Evolutionary conservation across 1,140 invertebrate genomes (phyloP).

Genomic region (Danaus melanippus): DNA sequence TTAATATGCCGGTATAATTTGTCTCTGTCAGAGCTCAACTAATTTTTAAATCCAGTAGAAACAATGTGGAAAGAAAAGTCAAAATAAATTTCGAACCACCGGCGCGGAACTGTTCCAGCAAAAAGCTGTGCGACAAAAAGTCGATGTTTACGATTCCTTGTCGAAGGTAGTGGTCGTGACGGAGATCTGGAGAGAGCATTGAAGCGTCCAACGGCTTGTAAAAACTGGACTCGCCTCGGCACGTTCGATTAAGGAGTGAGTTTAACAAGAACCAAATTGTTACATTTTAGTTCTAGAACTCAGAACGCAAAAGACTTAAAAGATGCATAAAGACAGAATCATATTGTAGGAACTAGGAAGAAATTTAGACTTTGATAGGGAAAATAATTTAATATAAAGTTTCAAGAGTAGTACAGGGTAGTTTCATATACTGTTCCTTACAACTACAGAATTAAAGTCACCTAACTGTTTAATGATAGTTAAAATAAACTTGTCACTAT

Average conservation of each 20-base stretch:
- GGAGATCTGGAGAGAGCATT: slow-evolving; percentile 26
- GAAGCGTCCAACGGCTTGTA: slow-evolving; percentile 42
- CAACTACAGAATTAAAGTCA: no score
- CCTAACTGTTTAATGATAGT: no score
- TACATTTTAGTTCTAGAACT: no score
- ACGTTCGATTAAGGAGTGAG: slow-evolving; percentile 18
- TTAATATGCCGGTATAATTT: slow-evolving; percentile 1
- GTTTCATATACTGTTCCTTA: no score
- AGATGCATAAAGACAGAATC: background rate
- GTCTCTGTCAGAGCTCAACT: background rate
- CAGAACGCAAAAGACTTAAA: background rate
- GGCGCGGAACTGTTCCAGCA: slow-evolving; percentile 24
- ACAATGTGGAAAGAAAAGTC: slow-evolving; percentile 14
- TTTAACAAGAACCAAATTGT: slow-evolving; percentile 14
- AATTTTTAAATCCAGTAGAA: slow-evolving; percentile 9
- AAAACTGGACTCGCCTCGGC: slow-evolving; percentile 46
- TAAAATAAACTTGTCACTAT: no score
- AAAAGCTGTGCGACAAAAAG: slow-evolving; percentile 28
- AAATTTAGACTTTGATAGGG: no score
- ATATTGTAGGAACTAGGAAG: no score
- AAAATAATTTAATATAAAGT: no score
- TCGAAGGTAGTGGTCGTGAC: slow-evolving; percentile 40
- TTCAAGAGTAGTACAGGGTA: no score
- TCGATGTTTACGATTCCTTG: slow-evolving; percentile 23
- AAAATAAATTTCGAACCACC: slow-evolving; percentile 16